A percentile compares a stretch with the other conserved stretches of the same genome.
These are phyloP conservation scores for Cryptocheilus praepositus DNA, from an alignment of 2,888 invertebrate genomes.

Conservation along the genomic window DNA sequence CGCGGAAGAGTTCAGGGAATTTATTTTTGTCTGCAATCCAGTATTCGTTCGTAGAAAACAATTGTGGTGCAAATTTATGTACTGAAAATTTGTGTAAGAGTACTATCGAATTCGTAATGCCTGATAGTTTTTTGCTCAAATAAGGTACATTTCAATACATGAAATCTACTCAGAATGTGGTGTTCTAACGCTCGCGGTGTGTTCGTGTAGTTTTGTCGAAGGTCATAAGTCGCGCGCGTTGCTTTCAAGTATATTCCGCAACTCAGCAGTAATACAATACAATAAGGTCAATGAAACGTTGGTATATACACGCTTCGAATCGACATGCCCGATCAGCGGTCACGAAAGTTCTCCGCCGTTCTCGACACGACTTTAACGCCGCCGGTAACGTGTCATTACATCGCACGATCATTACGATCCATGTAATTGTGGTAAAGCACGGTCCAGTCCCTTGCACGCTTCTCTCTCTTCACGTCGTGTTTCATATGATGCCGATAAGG, in stretches of 20 bases:
- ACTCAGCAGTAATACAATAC: conserved; percentile 23
- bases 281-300: conserved; percentile 23
- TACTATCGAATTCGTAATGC: too few relatives aligned
- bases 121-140: too few relatives aligned
- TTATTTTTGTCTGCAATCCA: too few relatives aligned
- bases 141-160: too few relatives aligned
- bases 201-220: conserved; percentile 19
- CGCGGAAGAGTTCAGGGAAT: conserved; percentile 14
- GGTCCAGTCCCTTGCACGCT: conserved; percentile 5
- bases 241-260: conserved; percentile 26
- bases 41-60: too few relatives aligned
- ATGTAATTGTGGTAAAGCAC: conserved; percentile 36
- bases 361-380: conserved; percentile 34
- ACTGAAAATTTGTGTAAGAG: too few relatives aligned
- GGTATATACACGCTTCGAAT: conserved; percentile 1
- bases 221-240: too few relatives aligned
- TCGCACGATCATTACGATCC: conserved; percentile 38
- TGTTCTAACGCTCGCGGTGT: background rate
- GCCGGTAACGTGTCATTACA: conserved; percentile 45
- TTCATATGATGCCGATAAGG: conserved; percentile 31
- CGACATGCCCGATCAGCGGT: conserved; percentile 32
- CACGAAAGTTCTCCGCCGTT: conserved; percentile 35
- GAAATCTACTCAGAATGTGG: too few relatives aligned
- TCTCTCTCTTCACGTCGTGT: conserved; percentile 17
- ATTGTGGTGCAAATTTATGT: too few relatives aligned